Base-by-base conservation (phyloP, 2,888 invertebrate genomes). In the Monoplex corrugatus region DNA sequence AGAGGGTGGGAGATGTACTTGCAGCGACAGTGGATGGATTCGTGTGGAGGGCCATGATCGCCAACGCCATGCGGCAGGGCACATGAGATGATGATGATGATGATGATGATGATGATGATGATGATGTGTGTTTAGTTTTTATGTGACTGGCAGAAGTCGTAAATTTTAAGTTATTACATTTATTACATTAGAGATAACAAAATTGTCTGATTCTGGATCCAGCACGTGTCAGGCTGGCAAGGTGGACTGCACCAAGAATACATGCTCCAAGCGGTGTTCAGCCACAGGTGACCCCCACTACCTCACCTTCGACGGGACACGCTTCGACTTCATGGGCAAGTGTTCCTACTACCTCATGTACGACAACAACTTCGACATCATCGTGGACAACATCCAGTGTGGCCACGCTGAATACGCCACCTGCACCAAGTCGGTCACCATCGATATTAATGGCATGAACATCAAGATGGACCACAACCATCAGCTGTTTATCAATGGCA, bases 241-340 rank as follows among this genome's bases (percentile, higher is more conserved):
- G 90, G 98, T 98, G 98, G 96, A 97, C 13, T 98, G 98, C 95
- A 98, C 98, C 0, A 97, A 97, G 90, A 97, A 97, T 2, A 96
- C 95, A 84, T 98, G 98, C 96, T 97, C 98, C 8, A 97, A 98
- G 0, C 97, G 98, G 32, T 99, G 98, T 95, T 97, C 98, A 0
- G 98, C 98, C 0, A 97, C 98, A 75, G 98, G 98, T 0, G 98
- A 98, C 97, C 98, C 98, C 0, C 98, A 98, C 96, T 98, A 98
- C 96, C 97, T 97, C 86, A 98, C 98, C 0, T 99, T 99, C 95
- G 98, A 99, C 96, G 98, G 98, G 0, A 97, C 97, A 92, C 97
- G 97, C 1, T 99, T 97, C 95, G 98, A 98, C 96, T 98, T 98
- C 96, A 98, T 98, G 98, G 98, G 98, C 0, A 97, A 97, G 93